Evolutionary conservation across 1,140 invertebrate genomes (phyloP).

Genomic region (Drosophila kurseongensis): DNA sequence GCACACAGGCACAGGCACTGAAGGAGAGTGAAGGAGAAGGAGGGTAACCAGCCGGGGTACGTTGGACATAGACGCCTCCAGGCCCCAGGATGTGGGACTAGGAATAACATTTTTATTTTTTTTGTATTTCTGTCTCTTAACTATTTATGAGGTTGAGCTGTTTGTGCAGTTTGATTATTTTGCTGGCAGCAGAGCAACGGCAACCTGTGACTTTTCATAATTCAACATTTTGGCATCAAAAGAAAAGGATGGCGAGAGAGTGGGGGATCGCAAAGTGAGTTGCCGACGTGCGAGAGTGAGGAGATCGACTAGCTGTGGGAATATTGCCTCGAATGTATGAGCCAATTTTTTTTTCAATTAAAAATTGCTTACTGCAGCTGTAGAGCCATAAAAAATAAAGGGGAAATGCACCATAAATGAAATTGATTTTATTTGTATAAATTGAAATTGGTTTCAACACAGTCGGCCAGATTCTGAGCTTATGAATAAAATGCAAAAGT

Average conservation of each 20-base stretch:
- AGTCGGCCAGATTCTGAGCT: conserved; percentile 23
- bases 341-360: conserved; percentile 25
- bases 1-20: neutral
- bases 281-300: neutral
- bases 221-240: conserved; percentile 27
- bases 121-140: conserved; percentile 46
- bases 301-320: conserved; percentile 1
- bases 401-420: conserved; percentile 36
- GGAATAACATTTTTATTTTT: conserved; percentile 25
- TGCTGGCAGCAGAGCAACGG: conserved; percentile 18
- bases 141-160: conserved; percentile 65
- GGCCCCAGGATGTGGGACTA: conserved; percentile 40
- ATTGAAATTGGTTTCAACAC: conserved; percentile 47
- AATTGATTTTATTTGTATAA: conserved; percentile 56
- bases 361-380: conserved; percentile 39
- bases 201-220: conserved; percentile 57
- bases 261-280: conserved; percentile 8
- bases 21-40: neutral
- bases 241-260: neutral
- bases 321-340: conserved; percentile 2
- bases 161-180: conserved; percentile 72
- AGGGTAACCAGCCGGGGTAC: neutral
- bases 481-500: conserved; percentile 45
- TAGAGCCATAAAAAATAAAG: conserved; percentile 13
- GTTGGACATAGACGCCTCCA: conserved; percentile 21